Evolutionary conservation across 2,888 invertebrate genomes (phyloP), one percentile per base, ranked within the genome.

Genomic region (Drosophila percnosoma): DNA sequence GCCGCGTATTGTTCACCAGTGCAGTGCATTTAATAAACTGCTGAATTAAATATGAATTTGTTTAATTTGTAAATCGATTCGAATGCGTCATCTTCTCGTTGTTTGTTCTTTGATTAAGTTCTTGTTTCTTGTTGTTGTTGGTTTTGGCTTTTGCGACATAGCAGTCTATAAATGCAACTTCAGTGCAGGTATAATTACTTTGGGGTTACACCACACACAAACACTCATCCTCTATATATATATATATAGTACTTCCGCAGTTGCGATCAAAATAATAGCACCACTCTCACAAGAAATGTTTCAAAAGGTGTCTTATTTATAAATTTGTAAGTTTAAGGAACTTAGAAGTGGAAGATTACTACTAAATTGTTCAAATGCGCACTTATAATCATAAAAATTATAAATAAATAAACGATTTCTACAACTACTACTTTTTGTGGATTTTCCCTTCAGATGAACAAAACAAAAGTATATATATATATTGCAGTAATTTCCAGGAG

Each of bases 91-190:
- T 61, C 70, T 52, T 55, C 49, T 55, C 40, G 36, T 71, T 68
- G 63, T 58, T 58, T 55, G 6, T 59, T 62, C n/a, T 57, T 29
- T 54, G 15, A 45, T 24, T 38, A 36, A 48, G 71, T 72, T 74
- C 59, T 60, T 78, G 69, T 74, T 78, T 58, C 68, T 78, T 63
- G 49, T 38, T 68, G 24, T 63, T 67, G 61, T 33, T 48, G 65
- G 66, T 75, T 88, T 86, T 84, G 76, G 60, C 78, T 64, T 31
- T 31, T 78, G 74, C 79, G 61, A 66, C 60, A 61, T 62, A 71
- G 57, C 81, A 82, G 34, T 78, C 82, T 78, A 78, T 82, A 78
- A 78, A 68, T 78, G 74, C 82, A 78, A 78, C 78, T 78, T 78
- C 78, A 78, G 13, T 73, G 73, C 53, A 78, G 78, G 77, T 78